Evolutionary conservation across 1,140 invertebrate species (phyloP).

Genomic region (Augochlora pura): DNA sequence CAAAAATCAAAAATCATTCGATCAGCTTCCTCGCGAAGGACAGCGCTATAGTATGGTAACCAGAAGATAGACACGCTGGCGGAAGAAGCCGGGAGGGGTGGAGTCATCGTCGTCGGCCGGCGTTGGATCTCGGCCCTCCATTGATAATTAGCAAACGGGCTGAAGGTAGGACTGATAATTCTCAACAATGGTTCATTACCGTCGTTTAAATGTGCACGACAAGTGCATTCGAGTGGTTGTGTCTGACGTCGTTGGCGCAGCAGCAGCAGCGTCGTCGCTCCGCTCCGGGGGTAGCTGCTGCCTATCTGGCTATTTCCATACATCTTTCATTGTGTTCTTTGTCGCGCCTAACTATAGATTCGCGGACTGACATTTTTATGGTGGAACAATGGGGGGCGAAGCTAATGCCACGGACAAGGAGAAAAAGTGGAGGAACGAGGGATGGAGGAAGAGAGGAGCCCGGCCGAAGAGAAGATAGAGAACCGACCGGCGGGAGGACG

Average conservation of each 20-base stretch:
- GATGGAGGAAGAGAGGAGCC: slow-evolving; percentile 29
- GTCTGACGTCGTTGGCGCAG: slow-evolving; percentile 25
- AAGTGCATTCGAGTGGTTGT: slow-evolving; percentile 75
- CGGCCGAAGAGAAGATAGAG: slow-evolving; percentile 39
- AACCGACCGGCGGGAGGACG: slow-evolving; percentile 30
- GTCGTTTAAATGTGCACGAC: slow-evolving; percentile 77
- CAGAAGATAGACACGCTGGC: neutral
- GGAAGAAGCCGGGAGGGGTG: neutral
- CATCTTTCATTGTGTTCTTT: slow-evolving; percentile 78
- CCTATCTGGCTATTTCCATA: slow-evolving; percentile 77
- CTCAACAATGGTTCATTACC: slow-evolving; percentile 76
- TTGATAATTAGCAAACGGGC: slow-evolving; percentile 74
- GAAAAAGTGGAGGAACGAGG: slow-evolving; percentile 30
- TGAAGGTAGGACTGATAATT: slow-evolving; percentile 74
- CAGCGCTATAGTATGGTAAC: neutral
- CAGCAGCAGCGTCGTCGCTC: slow-evolving; percentile 7
- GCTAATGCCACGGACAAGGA: slow-evolving; percentile 35
- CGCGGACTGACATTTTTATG: slow-evolving; percentile 78
- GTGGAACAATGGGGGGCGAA: slow-evolving; percentile 73
- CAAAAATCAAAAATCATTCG: neutral
- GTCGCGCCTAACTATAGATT: slow-evolving; percentile 77
- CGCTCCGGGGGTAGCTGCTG: slow-evolving; percentile 44
- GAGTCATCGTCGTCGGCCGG: neutral
- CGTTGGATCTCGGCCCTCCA: slow-evolving; percentile 42
- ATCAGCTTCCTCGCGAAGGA: neutral